Evolutionary conservation across 2,888 invertebrate genomes (phyloP).

Genomic region (Baccha elongata): DNA sequence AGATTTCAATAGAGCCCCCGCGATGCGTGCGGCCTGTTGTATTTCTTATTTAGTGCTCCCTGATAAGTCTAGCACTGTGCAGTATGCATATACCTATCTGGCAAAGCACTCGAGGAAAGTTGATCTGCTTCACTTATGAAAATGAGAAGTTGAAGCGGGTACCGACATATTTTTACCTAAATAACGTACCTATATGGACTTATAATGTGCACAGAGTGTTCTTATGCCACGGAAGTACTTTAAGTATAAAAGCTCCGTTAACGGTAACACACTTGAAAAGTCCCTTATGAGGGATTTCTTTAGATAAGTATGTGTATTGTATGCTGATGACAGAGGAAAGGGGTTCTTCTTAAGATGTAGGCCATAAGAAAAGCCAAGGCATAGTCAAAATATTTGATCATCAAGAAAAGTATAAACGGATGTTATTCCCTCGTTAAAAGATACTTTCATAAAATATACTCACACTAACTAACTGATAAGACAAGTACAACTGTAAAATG

Average conservation of each 20-base stretch:
- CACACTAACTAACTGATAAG: not conserved
- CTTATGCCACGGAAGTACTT: slow-evolving; percentile 62
- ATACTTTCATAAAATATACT: slow-evolving; percentile 15
- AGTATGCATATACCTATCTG: slow-evolving; percentile 12
- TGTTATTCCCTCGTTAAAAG: slow-evolving; percentile 52
- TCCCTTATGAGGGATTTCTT: slow-evolving; percentile 16
- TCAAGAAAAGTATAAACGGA: slow-evolving; percentile 38
- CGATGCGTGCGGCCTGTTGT: too few relatives aligned
- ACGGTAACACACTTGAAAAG: slow-evolving; percentile 22
- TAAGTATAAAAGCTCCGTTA: slow-evolving; percentile 38
- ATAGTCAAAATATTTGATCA: slow-evolving; percentile 57
- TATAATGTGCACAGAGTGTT: slow-evolving; percentile 32
- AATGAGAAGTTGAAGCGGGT: slow-evolving; percentile 41
- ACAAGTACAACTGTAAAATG: slow-evolving; percentile 2
- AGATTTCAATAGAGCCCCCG: too few relatives aligned
- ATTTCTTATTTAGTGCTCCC: not conserved
- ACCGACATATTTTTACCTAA: not conserved
- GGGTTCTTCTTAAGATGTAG: not conserved
- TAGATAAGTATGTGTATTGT: not conserved
- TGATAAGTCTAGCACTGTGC: not conserved
- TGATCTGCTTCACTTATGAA: slow-evolving; percentile 58
- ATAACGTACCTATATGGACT: not conserved
- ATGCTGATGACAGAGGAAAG: not conserved
- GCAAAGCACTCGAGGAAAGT: slow-evolving; percentile 33
- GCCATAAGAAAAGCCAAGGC: slow-evolving; percentile 39